These are phyloP conservation scores for Thereva unica DNA, from an alignment of 2,888 invertebrate species.

Conservation along the genomic window DNA sequence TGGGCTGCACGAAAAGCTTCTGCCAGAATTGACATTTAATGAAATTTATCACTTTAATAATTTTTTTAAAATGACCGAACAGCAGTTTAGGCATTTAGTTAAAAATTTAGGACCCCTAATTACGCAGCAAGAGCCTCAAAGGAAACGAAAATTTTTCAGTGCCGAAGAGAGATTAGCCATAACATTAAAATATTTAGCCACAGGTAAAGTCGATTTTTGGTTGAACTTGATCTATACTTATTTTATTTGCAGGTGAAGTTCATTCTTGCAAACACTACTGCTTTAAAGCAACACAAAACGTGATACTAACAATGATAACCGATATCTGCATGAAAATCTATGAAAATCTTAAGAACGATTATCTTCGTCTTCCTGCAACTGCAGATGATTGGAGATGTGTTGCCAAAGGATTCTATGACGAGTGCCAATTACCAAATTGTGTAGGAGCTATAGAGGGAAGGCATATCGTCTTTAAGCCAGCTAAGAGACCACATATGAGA, in stretches of 20 bases:
- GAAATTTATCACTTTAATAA: constrained; percentile 55
- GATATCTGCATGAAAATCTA: constrained; percentile 56
- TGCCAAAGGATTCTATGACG: constrained; percentile 44
- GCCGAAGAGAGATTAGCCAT: constrained; percentile 56
- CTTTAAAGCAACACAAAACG: constrained; percentile 57
- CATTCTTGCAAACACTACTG: constrained; percentile 57
- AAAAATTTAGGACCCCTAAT: constrained; percentile 53
- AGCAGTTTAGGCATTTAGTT: constrained; percentile 54
- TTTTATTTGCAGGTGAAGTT: constrained; percentile 50
- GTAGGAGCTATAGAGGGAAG: constrained; percentile 53
- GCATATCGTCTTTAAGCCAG: constrained; percentile 51
- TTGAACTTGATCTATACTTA: background rate
- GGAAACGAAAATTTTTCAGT: constrained; percentile 55
- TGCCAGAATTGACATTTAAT: constrained; percentile 53
- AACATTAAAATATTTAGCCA: constrained; percentile 56
- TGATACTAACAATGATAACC: constrained; percentile 56
- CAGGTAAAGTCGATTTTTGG: constrained; percentile 48
- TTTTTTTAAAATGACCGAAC: constrained; percentile 55
- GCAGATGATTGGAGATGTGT: constrained; percentile 54
- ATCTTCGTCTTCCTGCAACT: constrained; percentile 55
- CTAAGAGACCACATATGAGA: constrained; percentile 24
- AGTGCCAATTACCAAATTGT: constrained; percentile 50
- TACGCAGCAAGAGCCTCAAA: constrained; percentile 54
- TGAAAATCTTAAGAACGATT: constrained; percentile 54
- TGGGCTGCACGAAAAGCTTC: constrained; percentile 53